A percentile compares a stretch with the other conserved stretches of the same genome.
Conservation (phyloP, 1,140 invertebrate species). For the Bactericera cockerelli region DNA sequence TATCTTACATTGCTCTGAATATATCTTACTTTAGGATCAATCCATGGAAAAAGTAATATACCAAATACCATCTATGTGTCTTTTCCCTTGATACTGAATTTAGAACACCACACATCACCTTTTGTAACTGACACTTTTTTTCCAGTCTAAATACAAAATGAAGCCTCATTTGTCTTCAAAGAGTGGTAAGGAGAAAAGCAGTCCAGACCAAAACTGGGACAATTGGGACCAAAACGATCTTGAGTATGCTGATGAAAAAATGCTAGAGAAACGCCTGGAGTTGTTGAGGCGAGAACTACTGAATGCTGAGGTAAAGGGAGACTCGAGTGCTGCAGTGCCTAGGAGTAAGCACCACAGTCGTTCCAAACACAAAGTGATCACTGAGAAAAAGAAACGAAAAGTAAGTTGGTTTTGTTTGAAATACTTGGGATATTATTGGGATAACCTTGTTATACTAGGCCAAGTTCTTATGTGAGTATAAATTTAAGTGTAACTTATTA, state of each 20-base stretch:
- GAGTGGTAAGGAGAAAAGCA: constrained; percentile 30
- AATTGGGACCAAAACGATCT: constrained; percentile 60
- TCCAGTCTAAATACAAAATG: constrained; percentile 6
- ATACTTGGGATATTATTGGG: too few relatives aligned
- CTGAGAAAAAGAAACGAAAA: constrained; percentile 1
- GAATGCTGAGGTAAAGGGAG: not conserved
- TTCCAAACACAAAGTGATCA: not conserved
- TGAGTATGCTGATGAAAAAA: constrained; percentile 68
- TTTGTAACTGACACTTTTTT: too few relatives aligned
- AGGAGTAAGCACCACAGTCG: not conserved
- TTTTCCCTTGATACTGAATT: too few relatives aligned
- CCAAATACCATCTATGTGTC: too few relatives aligned
- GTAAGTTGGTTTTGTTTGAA: too few relatives aligned
- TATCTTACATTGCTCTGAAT: too few relatives aligned
- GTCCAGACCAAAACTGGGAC: constrained; percentile 49
- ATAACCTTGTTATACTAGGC: too few relatives aligned
- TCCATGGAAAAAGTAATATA: too few relatives aligned
- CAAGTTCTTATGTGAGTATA: too few relatives aligned
- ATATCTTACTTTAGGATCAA: too few relatives aligned
- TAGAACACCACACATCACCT: too few relatives aligned
- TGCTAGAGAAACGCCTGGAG: constrained; percentile 54
- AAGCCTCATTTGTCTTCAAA: constrained; percentile 8
- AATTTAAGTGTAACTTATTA: too few relatives aligned
- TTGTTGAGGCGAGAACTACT: constrained; percentile 57
- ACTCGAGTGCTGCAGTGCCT: not conserved